Conservation (phyloP, 2,888 invertebrate genomes). For the Lypha dubia region DNA sequence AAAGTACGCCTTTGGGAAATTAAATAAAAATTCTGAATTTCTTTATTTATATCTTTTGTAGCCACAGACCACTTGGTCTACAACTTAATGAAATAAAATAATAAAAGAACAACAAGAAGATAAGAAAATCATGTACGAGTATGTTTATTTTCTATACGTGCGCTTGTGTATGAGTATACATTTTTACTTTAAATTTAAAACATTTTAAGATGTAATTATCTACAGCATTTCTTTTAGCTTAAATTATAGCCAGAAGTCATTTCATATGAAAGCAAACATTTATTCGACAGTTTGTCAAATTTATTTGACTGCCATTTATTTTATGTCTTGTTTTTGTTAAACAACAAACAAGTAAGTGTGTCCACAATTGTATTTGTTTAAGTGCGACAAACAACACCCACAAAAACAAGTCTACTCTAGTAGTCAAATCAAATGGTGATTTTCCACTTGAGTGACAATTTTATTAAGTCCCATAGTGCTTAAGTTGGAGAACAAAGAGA, state of each 20-base stretch:
- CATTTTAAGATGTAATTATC: slow-evolving; percentile 5
- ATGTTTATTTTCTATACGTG: slow-evolving; percentile 1
- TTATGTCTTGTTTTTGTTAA: slow-evolving; percentile 18
- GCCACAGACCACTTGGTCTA: slow-evolving; percentile 43
- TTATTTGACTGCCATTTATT: slow-evolving; percentile 23
- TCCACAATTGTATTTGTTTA: slow-evolving; percentile 16
- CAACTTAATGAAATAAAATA: background rate
- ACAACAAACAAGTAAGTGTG: slow-evolving; percentile 1
- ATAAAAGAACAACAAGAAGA: slow-evolving; percentile 1
- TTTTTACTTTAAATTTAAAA: background rate
- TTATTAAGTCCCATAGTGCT: slow-evolving; percentile 62
- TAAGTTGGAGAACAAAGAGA: background rate
- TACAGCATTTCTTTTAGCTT: slow-evolving; percentile 21
- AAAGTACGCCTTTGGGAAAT: slow-evolving; percentile 67
- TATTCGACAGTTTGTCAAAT: slow-evolving; percentile 11
- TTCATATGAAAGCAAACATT: background rate
- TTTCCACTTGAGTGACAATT: slow-evolving; percentile 67
- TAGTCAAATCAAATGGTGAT: slow-evolving; percentile 54
- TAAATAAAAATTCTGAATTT: slow-evolving; percentile 26
- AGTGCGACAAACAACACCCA: background rate
- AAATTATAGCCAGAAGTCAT: slow-evolving; percentile 17
- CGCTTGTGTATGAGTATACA: background rate
- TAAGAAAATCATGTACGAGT: slow-evolving; percentile 20
- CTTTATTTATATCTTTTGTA: background rate
- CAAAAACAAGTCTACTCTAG: slow-evolving; percentile 16